Evolutionary conservation across 1,140 invertebrate species (phyloP), one percentile per base, ranked within the genome.

Genomic region (Polypedilum vanderplanki): DNA sequence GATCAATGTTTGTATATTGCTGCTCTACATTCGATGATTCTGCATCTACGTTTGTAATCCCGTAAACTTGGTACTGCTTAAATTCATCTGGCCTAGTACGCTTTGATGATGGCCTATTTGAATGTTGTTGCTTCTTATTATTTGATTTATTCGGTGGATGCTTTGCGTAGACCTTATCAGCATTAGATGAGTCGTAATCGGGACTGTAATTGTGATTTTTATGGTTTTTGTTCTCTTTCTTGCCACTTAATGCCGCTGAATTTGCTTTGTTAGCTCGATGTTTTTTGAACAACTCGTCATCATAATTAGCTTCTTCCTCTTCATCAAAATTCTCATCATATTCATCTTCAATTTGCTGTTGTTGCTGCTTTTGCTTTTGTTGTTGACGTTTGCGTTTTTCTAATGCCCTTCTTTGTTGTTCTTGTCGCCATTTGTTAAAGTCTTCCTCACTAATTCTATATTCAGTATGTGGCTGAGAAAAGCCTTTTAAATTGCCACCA

Each of bases 371-470:
- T 4, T 20, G 9, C 20, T 70, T 17, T 20, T 70, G 17, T 20
- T 70, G 17, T 20, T 18, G 17, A 8, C 17, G 0, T 70, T n/a
- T 9, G 1, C 46, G 7, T 12, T 57, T 57, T 15, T 57, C 46
- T n/a, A 57, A 4, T 15, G 46, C 46, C 3, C 20, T 70, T 10
- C 20, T 70, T 18, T 70, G 17, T 18, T 70, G 65, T 12, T 7
- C 7, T 22, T 70, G 17, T 10, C 65, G 65, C 65, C 65, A 70
- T 18, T 70, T 70, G 0, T 20, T 5, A 7, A 70, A 70, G 8
- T 70, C 65, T 12, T 70, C 65, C 20, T 70, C 65, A 70, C 7
- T 20, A 20, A 70, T 70, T 70, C 65, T 70, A 18, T 18, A 70
- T 12, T 70, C 65, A 20, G 15, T 18, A 18, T 70, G 65, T 70